Percentiles rank a stretch among this genome's conserved stretches.
These are phyloP conservation scores for Dyspetes luteomarginatus DNA, from an alignment of 2,888 invertebrate genomes.

Conservation along the genomic window DNA sequence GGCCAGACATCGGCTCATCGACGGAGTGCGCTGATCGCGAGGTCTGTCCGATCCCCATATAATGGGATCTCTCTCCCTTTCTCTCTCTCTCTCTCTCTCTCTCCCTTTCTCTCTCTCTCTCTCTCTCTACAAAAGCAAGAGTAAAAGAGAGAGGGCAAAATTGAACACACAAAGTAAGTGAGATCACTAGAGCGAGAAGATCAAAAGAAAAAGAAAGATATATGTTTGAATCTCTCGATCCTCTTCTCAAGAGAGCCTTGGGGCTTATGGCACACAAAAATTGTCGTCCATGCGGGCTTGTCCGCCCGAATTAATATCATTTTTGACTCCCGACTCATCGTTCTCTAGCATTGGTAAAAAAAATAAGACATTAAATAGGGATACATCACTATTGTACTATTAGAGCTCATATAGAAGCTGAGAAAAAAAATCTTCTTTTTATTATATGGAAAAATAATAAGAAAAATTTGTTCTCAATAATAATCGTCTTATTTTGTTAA, in stretches of 20 bases:
- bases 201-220: conserved; percentile 17
- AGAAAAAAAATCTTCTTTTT: not conserved
- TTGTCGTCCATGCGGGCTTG: conserved; percentile 62
- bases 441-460: not conserved
- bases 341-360: conserved; percentile 16
- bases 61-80: conserved; percentile 9
- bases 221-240: conserved; percentile 11
- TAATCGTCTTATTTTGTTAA: no score
- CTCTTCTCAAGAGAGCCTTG: conserved; percentile 35
- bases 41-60: conserved; percentile 55
- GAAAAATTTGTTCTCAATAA: no score
- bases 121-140: conserved; percentile 22
- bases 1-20: conserved; percentile 68
- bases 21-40: conserved; percentile 55
- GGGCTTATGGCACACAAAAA: conserved; percentile 37
- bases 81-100: conserved; percentile 24
- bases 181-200: conserved; percentile 2
- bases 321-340: conserved; percentile 28
- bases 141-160: conserved; percentile 4
- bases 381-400: conserved; percentile 18
- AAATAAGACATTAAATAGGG: conserved; percentile 1
- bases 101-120: not conserved
- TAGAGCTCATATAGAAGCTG: not conserved
- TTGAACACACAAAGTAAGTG: no score
- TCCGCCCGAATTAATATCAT: conserved; percentile 46